Evolutionary conservation across 2,888 invertebrate species (phyloP).

Genomic region (Psococerastis gibbosa): DNA sequence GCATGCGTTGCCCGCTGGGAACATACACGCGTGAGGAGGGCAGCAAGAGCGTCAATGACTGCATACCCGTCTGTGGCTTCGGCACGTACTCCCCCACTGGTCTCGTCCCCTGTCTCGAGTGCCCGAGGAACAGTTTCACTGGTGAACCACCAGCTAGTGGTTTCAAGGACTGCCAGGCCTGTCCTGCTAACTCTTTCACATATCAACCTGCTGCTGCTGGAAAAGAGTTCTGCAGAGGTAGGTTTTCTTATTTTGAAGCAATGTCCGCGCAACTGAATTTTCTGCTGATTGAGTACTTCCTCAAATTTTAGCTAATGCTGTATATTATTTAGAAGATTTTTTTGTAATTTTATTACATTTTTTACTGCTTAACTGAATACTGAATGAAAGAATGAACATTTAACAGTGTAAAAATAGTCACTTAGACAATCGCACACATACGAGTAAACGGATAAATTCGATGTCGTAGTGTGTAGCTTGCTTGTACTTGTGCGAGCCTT

Average conservation of each 20-base stretch:
- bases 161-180: slow-evolving; percentile 84
- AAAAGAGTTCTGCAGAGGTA: slow-evolving; percentile 52
- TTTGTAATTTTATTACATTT: no score
- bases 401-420: no score
- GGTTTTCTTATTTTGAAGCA: slow-evolving; percentile 10
- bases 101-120: slow-evolving; percentile 81
- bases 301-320: no score
- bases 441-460: no score
- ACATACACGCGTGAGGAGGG: slow-evolving; percentile 80
- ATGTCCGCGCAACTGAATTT: not conserved
- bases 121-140: slow-evolving; percentile 80
- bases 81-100: slow-evolving; percentile 93
- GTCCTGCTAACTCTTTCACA: slow-evolving; percentile 74
- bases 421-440: no score
- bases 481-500: no score
- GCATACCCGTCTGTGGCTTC: slow-evolving; percentile 86
- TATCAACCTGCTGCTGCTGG: slow-evolving; percentile 80
- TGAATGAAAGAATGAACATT: no score
- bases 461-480: no score
- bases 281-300: no score
- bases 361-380: no score
- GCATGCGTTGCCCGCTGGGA: slow-evolving; percentile 77
- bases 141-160: slow-evolving; percentile 75
- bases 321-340: no score
- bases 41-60: slow-evolving; percentile 68